Base-by-base conservation (phyloP, 2,797 vertebrate genomes). In the Sebastes matsubarae region DNA sequence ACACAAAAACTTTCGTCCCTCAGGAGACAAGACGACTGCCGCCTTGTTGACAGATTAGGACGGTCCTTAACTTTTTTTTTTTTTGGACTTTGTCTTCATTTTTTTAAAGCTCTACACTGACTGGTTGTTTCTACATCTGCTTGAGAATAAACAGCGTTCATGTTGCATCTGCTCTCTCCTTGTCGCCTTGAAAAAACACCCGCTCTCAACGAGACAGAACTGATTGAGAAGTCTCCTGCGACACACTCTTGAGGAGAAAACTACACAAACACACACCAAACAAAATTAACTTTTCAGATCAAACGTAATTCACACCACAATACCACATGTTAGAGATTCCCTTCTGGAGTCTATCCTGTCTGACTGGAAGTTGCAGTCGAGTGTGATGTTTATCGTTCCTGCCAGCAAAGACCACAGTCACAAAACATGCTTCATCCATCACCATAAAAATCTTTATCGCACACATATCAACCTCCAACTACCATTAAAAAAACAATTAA, bases 301-400 rank as follows among this genome's bases (percentile, higher is more conserved):
- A 79, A 70, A 74, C 3, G 34, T 12, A 24, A 75, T 46, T 84
- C 46, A 30, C 55, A 71, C 36, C 18, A 69, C 24, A 73, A 59
- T 8, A 66, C 16, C 46, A 73, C 30, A 75, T 64, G 71, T 70
- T 84, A 20, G 20, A 80, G 29, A 76, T 38, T 63, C 27, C 34
- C 50, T 7, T 46, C 65, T 66, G 58, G 29, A 64, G 55, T 29
- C 60, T 18, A n/a, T 63, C 29, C 68, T 46, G 55, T 82, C 68
- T 75, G 46, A 59, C 72, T 59, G 55, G 27, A 77, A 81, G 59
- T 75, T 42, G n/a, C 69, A 59, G 60, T 5, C 0, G 1, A 59
- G 63, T 58, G 61, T 46, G 7, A 70, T 54, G 68, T 83, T 80
- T 50, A 59, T 72, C 38, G 32, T 72, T 7, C 27, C 58, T n/a